Evolutionary conservation across 2,797 vertebrate species (phyloP), one percentile per base, ranked within the genome.

Genomic region (Typhlichthys subterraneus): DNA sequence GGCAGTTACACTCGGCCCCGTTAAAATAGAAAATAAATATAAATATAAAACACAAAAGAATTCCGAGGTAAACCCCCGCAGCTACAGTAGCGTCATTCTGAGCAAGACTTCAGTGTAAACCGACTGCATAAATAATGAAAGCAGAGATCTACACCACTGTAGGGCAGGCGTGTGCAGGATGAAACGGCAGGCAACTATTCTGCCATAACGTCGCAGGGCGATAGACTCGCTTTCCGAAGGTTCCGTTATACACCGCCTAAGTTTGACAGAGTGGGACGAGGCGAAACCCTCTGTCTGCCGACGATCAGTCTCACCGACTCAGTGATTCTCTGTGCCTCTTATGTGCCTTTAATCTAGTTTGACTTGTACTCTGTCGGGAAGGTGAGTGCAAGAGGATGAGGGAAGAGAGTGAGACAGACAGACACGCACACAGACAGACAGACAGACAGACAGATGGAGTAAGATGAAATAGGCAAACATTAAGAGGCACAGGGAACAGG

Each of bases 281-380:
- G 60, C 72, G 76, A 71, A 70, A 76, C 63, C 42, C 54, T 53
- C 6, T 8, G 57, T 71, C 66, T 75, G 47, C 47, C n/a, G 57
- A 59, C 61, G 76, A 79, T 80, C 69, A 76, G 79, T 72, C 76
- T 63, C 51, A 47, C 42, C 62, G 72, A 59, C 71, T 80, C 72
- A 63, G 51, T 51, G 69, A 72, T 70, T 76, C 70, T 70, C 65
- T 65, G 55, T 79, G 73, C 9, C 53, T 70, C 59, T 63, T 71
- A 72, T 75, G 80, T 70, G 53, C 60, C 67, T 82, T 76, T 82
- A 81, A 82, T 84, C 72, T 51, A 6, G 65, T 84, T 76, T 76
- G 74, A 79, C 70, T 80, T 61, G 52, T 61, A 58, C 59, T 57
- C 72, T 23, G 46, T 46, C 31, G 33, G 31, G 63, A 53, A 45